Conservation (phyloP, 2,888 invertebrate species). For the Xylota sylvarum region DNA sequence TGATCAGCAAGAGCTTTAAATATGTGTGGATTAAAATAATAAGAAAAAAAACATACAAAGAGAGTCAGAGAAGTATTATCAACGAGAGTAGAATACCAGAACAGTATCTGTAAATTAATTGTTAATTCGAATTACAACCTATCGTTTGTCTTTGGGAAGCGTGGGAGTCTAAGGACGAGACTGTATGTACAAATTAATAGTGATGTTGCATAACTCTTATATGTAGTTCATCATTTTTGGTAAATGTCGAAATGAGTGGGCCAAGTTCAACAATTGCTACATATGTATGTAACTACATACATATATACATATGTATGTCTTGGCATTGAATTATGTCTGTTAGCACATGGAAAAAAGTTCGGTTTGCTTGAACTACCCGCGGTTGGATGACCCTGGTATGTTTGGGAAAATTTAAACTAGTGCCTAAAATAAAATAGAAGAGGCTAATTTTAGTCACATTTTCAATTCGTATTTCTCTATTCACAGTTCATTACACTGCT, state of each 20-base stretch:
- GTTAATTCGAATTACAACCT: slow-evolving; percentile 43
- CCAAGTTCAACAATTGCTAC: not conserved
- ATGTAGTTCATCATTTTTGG: not conserved
- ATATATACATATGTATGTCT: not conserved
- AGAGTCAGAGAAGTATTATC: slow-evolving; percentile 11
- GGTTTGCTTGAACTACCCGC: not conserved
- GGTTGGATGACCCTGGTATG: not conserved
- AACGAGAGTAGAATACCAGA: slow-evolving; percentile 63
- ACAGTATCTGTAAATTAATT: slow-evolving; percentile 44
- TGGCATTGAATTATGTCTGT: not conserved
- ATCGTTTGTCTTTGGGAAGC: not conserved
- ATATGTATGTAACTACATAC: too few species aligned
- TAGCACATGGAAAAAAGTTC: not conserved
- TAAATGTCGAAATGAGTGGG: not conserved
- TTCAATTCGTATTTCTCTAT: too few species aligned
- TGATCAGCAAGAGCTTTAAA: slow-evolving; percentile 20
- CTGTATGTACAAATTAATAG: not conserved
- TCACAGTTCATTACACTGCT: too few species aligned
- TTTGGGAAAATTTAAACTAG: not conserved
- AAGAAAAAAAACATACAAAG: not conserved
- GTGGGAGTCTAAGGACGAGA: slow-evolving; percentile 9
- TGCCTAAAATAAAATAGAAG: not conserved
- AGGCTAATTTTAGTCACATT: too few species aligned
- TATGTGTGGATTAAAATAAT: slow-evolving; percentile 18
- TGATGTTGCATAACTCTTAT: not conserved